Conservation (phyloP, 2,888 invertebrate species). For the Heliconius aoede region DNA sequence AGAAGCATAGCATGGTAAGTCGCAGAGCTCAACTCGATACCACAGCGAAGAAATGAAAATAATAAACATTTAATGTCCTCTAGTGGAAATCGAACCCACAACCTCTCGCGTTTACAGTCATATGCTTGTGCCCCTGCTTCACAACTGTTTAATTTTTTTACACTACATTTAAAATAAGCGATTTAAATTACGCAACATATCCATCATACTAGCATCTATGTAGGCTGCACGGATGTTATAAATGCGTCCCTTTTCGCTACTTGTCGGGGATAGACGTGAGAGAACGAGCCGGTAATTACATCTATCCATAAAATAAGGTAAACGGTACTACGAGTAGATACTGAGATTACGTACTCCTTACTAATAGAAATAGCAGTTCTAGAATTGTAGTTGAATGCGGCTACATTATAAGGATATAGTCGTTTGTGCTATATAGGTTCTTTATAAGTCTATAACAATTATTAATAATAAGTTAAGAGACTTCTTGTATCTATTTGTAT, state of each 20-base stretch:
- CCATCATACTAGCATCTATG: conserved; percentile 63
- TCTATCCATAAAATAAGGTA: conserved; percentile 48
- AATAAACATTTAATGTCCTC: too few relatives aligned
- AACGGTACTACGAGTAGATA: conserved; percentile 41
- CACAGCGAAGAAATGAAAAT: too few relatives aligned
- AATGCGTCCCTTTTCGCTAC: conserved; percentile 72
- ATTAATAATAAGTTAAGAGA: too few relatives aligned
- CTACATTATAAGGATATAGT: conserved; percentile 29
- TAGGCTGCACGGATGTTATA: conserved; percentile 66
- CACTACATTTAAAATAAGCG: conserved; percentile 64
- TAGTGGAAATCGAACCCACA: too few relatives aligned
- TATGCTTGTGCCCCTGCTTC: too few relatives aligned
- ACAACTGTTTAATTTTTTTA: conserved; percentile 62
- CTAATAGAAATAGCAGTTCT: conserved; percentile 43
- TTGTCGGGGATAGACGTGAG: conserved; percentile 62
- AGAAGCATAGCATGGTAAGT: too few relatives aligned
- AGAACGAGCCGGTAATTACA: conserved; percentile 66
- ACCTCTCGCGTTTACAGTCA: too few relatives aligned
- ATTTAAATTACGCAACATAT: conserved; percentile 73
- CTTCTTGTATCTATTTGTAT: not conserved
- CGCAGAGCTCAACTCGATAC: too few relatives aligned
- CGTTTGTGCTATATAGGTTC: conserved; percentile 8
- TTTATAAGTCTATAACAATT: not conserved
- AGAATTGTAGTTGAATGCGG: conserved; percentile 42
- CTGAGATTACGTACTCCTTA: conserved; percentile 42